These are phyloP conservation scores for Drosophila orena DNA, from an alignment of 1,140 invertebrate species.

Conservation along the genomic window DNA sequence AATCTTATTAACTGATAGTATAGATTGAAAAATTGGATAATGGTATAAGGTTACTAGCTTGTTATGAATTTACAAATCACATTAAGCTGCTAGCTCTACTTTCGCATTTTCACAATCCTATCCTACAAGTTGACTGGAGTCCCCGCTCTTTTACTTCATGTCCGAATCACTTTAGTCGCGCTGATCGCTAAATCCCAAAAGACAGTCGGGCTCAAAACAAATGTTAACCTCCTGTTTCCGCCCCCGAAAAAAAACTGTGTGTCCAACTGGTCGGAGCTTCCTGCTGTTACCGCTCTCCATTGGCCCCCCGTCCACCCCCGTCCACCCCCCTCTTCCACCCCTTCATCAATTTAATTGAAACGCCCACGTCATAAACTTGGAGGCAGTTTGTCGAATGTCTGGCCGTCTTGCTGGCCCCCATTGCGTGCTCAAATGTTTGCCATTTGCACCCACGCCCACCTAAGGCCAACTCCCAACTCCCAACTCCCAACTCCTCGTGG, in stretches of 20 bases:
- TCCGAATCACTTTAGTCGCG: constrained; percentile 27
- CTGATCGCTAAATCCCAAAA: constrained; percentile 43
- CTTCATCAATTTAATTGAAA: constrained; percentile 77
- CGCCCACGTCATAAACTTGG: constrained; percentile 78
- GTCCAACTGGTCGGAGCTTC: constrained; percentile 60
- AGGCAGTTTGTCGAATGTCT: constrained; percentile 55
- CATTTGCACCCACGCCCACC: constrained; percentile 78
- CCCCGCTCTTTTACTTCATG: constrained; percentile 5
- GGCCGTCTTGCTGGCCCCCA: constrained; percentile 44
- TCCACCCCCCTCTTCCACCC: constrained; percentile 4
- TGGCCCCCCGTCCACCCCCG: constrained; percentile 9
- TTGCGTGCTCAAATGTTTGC: constrained; percentile 81
- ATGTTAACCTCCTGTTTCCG: constrained; percentile 24
- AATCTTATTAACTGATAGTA: too few relatives aligned
- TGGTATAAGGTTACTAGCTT: too few relatives aligned
- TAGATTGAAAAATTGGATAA: too few relatives aligned
- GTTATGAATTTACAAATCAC: background rate
- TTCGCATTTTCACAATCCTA: background rate
- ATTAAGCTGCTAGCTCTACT: background rate
- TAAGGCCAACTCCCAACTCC: constrained; percentile 52
- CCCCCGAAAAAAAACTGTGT: constrained; percentile 32
- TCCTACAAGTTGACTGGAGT: constrained; percentile 4
- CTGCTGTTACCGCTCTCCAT: constrained; percentile 48
- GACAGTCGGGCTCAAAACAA: constrained; percentile 71
- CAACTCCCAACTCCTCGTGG: constrained; percentile 54